Evolutionary conservation across 2,797 vertebrate species (phyloP), one percentile per base, ranked within the genome.

Genomic region (Chloroceryle inda): DNA sequence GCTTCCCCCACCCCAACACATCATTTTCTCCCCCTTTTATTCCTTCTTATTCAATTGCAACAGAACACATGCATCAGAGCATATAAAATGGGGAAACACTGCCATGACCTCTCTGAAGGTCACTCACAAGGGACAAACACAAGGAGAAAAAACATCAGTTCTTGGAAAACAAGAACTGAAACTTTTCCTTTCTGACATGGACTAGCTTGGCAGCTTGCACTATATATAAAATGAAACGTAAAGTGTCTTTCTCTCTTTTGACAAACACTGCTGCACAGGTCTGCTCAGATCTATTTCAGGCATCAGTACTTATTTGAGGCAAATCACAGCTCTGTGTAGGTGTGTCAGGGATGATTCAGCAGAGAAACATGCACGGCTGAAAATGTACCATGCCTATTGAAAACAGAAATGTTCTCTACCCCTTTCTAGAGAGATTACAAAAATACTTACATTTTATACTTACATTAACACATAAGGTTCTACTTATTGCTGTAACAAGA

Each of bases 241-340:
- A 68, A 80, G 18, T 64, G 55, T 71, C 42, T 79, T 85, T 88
- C 72, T 92, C n/a, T 93, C 81, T 76, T 56, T 29, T 64, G 93
- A 74, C 95, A 95, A 94, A 76, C 77, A n/a, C 62, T 74, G 74
- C 77, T 86, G 73, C 68, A 92, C 75, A 63, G 69, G 85, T 52
- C 84, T 96, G 85, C 71, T 93, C 88, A 71, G 33, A 89, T 81
- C 89, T 96, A 93, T 96, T 97, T 94, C 79, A 76, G 79, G 88
- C 90, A 83, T 35, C 35, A 6, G 37, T 35, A 76, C 69, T 91
- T 86, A 88, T 66, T 92, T 0, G 4, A 92, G 89, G 75, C 92
- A 94, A 94, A 97, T 92, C 96, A 88, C 68, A 87, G 88, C 67
- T 85, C 89, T 88, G 73, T 82, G 92, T 96, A 89, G 90, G 93